These are phyloP conservation scores for Zingel zingel DNA, from an alignment of 2,113 vertebrate species.

Conservation along the genomic window DNA sequence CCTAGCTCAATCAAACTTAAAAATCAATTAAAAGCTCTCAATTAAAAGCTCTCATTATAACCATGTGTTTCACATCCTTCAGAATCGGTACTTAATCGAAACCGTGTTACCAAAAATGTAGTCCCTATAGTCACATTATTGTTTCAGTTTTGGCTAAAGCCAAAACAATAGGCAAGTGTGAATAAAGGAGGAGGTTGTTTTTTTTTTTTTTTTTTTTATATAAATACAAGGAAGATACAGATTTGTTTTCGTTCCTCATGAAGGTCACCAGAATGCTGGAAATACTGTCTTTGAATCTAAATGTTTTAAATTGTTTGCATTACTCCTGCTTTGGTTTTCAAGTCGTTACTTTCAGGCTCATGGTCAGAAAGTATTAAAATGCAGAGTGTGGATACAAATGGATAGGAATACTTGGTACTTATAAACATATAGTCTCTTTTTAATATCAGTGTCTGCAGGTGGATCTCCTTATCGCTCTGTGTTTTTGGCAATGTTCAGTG, in stretches of 20 bases:
- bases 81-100: too few species aligned
- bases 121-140: not conserved
- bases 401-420: not conserved
- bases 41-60: not conserved
- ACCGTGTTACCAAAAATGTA: not conserved
- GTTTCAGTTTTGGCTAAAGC: not conserved
- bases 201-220: too few species aligned
- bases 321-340: conserved; percentile 14
- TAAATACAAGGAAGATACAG: not conserved
- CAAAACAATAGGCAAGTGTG: not conserved
- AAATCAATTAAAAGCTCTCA: not conserved
- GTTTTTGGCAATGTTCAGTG: not conserved
- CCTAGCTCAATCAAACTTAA: not conserved
- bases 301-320: conserved; percentile 25
- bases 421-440: not conserved
- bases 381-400: not conserved
- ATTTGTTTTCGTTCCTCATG: not conserved
- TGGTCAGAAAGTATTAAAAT: conserved; percentile 11
- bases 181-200: not conserved
- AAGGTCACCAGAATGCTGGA: conserved; percentile 24
- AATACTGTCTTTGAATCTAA: conserved; percentile 29
- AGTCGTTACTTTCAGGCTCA: not conserved
- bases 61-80: not conserved
- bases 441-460: not conserved
- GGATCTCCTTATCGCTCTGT: not conserved